phyloP scores from a whole-genome alignment of 2,888 invertebrate species.

The Choristoneura rosaceana region DNA sequence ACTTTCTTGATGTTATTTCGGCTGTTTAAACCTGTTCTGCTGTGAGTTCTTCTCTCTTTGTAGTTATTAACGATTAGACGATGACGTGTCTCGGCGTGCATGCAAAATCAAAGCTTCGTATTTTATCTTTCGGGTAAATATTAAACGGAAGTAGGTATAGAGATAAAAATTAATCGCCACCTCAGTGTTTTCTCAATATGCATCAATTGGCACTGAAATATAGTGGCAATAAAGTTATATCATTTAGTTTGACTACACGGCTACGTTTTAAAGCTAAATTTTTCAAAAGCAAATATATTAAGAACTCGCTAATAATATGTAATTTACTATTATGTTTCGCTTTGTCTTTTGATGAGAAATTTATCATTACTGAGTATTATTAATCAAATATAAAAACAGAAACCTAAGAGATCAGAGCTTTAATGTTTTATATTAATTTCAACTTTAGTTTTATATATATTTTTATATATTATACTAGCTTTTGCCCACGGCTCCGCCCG shows the following conservation, averaged over 20 bases:
- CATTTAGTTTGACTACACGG: not conserved
- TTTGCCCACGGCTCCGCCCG: too few species aligned
- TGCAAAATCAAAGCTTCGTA: conserved; percentile 29
- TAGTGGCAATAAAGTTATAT: conserved; percentile 5
- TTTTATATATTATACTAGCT: too few species aligned
- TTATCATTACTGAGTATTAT: too few species aligned
- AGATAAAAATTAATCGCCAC: not conserved
- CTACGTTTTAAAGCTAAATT: not conserved
- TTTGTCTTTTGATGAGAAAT: too few species aligned
- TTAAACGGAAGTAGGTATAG: conserved; percentile 18
- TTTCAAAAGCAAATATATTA: not conserved
- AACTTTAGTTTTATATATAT: too few species aligned
- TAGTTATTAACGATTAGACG: conserved; percentile 14
- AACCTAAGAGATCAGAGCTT: too few species aligned
- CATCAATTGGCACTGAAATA: conserved; percentile 5
- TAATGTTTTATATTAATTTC: too few species aligned
- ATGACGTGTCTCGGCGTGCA: conserved; percentile 23
- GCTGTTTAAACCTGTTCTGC: not conserved
- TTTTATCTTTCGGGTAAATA: not conserved
- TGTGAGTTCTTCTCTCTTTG: conserved; percentile 6
- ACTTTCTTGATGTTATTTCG: too few species aligned
- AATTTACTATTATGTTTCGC: too few species aligned
- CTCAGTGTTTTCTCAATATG: not conserved
- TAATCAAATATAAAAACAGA: too few species aligned
- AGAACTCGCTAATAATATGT: not conserved